Evolutionary conservation across 2,888 invertebrate genomes (phyloP).

Genomic region (Hanleya hanleyi): DNA sequence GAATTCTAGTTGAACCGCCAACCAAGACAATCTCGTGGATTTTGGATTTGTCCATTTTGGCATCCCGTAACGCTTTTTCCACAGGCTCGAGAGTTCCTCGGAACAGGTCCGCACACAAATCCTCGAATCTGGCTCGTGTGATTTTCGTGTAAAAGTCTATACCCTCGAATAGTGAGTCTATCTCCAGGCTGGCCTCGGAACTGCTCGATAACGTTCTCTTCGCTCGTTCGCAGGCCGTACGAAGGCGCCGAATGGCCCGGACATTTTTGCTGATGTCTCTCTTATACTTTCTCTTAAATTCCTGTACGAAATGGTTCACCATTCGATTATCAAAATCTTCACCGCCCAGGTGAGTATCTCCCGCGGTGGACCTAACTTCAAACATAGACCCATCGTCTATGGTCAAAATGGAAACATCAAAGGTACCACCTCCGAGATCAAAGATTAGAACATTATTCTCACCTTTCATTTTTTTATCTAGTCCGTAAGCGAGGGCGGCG

Average conservation of each 20-base stretch:
- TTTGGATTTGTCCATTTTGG: constrained; percentile 84
- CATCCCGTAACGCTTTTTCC: constrained; percentile 85
- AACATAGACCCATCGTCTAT: constrained; percentile 77
- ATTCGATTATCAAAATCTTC: constrained; percentile 67
- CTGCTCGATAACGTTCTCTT: constrained; percentile 65
- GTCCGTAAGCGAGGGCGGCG: constrained; percentile 78
- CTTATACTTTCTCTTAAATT: constrained; percentile 60
- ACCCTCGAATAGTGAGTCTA: constrained; percentile 65
- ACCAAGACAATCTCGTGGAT: constrained; percentile 88
- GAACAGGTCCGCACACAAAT: constrained; percentile 63
- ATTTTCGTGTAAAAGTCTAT: constrained; percentile 66
- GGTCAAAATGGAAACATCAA: constrained; percentile 75
- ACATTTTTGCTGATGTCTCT: constrained; percentile 56
- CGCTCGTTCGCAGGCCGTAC: constrained; percentile 66
- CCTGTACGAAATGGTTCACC: constrained; percentile 60
- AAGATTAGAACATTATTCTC: constrained; percentile 77
- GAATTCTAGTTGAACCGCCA: constrained; percentile 77
- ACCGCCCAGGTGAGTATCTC: constrained; percentile 69
- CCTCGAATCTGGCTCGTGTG: constrained; percentile 67
- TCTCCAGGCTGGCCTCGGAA: constrained; percentile 61
- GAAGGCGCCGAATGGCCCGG: constrained; percentile 59
- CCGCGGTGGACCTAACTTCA: constrained; percentile 68
- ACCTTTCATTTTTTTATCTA: constrained; percentile 74
- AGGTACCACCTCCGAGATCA: constrained; percentile 76
- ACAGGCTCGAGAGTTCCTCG: constrained; percentile 84